A percentile compares a stretch with the other conserved stretches of the same genome.
These are phyloP conservation scores for Brachionus koreanus DNA, from an alignment of 1,140 invertebrate genomes.

Conservation along the genomic window DNA sequence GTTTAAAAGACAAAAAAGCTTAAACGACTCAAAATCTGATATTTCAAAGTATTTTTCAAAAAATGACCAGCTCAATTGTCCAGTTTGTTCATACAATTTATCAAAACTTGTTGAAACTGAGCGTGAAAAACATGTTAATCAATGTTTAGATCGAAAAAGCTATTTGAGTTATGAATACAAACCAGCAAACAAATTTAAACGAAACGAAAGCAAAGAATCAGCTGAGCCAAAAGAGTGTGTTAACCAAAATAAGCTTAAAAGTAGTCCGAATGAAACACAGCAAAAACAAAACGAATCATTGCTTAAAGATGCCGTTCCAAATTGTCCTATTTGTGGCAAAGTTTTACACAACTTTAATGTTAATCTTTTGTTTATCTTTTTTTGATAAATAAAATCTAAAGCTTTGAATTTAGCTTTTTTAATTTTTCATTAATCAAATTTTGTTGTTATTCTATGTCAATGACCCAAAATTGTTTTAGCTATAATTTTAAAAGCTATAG, in stretches of 20 bases:
- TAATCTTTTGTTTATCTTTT: not conserved
- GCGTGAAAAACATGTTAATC: slow-evolving; percentile 9
- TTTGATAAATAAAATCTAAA: not conserved
- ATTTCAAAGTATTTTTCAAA: slow-evolving; percentile 39
- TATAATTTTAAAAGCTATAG: not conserved
- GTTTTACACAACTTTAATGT: slow-evolving; percentile 37
- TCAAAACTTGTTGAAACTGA: not conserved
- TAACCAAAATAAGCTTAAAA: not conserved
- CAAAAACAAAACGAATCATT: not conserved
- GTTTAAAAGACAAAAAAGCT: not conserved
- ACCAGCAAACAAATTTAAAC: not conserved
- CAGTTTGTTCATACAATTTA: slow-evolving; percentile 15
- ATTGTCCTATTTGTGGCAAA: slow-evolving; percentile 43
- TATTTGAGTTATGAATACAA: not conserved
- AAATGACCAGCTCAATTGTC: slow-evolving; percentile 28
- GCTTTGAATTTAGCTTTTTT: slow-evolving; percentile 37
- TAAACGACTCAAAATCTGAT: not conserved
- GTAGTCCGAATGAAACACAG: not conserved
- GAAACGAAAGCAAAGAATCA: not conserved
- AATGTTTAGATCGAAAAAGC: slow-evolving; percentile 9
- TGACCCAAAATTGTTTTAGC: not conserved
- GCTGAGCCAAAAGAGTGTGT: not conserved
- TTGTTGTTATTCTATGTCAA: not conserved
- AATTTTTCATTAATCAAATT: not conserved
- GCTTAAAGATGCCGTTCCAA: slow-evolving; percentile 28